Conservation (phyloP, 2,113 vertebrate genomes). For the Hippotragus niger region DNA sequence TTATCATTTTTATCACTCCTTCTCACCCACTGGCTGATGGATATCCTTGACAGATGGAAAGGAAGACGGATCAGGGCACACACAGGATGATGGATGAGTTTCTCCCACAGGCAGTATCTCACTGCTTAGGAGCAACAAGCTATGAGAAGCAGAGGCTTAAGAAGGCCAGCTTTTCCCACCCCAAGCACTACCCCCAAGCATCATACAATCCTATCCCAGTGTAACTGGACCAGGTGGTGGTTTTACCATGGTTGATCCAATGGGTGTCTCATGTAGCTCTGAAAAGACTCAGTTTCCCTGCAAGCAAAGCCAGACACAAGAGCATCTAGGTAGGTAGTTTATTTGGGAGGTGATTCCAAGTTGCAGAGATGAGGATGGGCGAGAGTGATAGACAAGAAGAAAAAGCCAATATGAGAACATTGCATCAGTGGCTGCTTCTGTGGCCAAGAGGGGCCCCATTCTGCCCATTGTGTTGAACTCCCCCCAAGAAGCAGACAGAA, state of each 20-base stretch:
- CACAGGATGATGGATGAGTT: background rate
- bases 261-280: background rate
- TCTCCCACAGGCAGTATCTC: background rate
- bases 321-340: background rate
- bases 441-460: background rate
- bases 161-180: background rate
- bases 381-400: background rate
- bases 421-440: background rate
- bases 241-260: background rate
- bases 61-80: background rate
- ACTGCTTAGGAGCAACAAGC: background rate
- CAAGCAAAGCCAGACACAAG: background rate
- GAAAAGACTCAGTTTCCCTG: background rate
- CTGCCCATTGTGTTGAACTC: background rate
- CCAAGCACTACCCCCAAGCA: background rate
- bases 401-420: background rate
- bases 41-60: background rate
- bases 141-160: background rate
- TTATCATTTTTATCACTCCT: background rate
- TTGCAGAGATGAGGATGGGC: background rate
- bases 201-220: background rate
- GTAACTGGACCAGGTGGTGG: background rate
- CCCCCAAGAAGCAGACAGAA: background rate
- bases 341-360: background rate
- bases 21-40: background rate